Conservation (phyloP, 2,113 vertebrate species). For the Platichthys stellatus region DNA sequence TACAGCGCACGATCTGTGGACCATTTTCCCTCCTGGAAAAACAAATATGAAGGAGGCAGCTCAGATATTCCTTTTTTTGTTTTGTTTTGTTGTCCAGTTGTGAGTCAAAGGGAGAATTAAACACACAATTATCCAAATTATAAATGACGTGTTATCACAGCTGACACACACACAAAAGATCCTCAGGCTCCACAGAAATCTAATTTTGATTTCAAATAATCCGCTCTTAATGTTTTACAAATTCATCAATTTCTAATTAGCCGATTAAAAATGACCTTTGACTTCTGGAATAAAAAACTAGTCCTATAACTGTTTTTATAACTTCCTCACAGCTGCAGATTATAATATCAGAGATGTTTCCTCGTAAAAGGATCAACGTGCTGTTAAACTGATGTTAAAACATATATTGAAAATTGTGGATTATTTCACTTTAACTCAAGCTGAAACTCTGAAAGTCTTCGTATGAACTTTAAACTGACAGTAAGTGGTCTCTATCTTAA, state of each 20-base stretch:
- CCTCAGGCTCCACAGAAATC: not conserved
- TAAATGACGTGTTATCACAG: constrained; percentile 28
- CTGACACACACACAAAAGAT: constrained; percentile 2
- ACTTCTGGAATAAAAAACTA: no score
- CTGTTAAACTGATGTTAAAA: no score
- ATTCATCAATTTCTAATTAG: not conserved
- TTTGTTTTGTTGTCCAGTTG: constrained; percentile 23
- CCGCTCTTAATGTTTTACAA: constrained; percentile 1
- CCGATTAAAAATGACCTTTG: not conserved
- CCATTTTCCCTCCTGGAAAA: constrained; percentile 80
- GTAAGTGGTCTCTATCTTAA: not conserved
- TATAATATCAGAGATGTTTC: no score
- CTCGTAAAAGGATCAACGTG: no score
- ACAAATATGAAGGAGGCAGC: constrained; percentile 74
- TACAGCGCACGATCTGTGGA: constrained; percentile 87
- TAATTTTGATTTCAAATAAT: constrained; percentile 1
- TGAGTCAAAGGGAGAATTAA: constrained; percentile 10
- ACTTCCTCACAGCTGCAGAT: not conserved
- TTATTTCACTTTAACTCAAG: not conserved
- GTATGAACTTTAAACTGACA: not conserved
- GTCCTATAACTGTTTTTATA: no score
- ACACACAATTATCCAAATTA: constrained; percentile 30
- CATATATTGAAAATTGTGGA: not conserved
- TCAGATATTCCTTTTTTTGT: not conserved
- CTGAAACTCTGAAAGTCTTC: no score